A percentile compares a stretch with the other conserved stretches of the same genome.
phyloP scores from a whole-genome alignment of 2,113 vertebrate species.

The Microcebus lehilahytsara region DNA sequence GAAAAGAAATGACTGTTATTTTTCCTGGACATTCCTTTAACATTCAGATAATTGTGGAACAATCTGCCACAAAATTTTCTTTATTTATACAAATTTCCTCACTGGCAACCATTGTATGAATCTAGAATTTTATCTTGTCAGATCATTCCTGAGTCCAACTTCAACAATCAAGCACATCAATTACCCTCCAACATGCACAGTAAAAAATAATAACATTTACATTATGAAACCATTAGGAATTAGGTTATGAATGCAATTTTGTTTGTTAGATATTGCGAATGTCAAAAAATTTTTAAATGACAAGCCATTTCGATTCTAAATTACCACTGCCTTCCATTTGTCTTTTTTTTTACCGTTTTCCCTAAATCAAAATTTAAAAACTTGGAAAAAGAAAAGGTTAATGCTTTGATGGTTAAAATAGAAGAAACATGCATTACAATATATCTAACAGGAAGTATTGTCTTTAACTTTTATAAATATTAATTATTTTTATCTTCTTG shows the following conservation, averaged over 20 bases:
- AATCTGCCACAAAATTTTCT: not conserved
- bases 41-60: not conserved
- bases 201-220: not conserved
- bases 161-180: not conserved
- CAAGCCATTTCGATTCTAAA: not conserved
- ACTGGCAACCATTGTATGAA: not conserved
- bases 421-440: not conserved
- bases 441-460: not conserved
- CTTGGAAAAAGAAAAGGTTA: not conserved
- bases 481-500: not conserved
- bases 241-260: not conserved
- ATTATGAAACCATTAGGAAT: not conserved
- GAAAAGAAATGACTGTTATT: not conserved
- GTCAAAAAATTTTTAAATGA: not conserved
- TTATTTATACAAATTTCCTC: not conserved
- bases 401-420: not conserved
- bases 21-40: not conserved
- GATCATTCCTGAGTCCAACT: not conserved
- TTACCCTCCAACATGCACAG: accelerated
- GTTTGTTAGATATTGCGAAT: not conserved
- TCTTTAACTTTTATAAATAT: not conserved
- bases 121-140: not conserved
- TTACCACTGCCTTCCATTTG: not conserved
- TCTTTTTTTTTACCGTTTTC: not conserved
- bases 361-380: not conserved